Percentiles rank a stretch among this genome's conserved stretches.
These are phyloP conservation scores for Eueides isabella DNA, from an alignment of 1,140 invertebrate genomes.

Conservation along the genomic window DNA sequence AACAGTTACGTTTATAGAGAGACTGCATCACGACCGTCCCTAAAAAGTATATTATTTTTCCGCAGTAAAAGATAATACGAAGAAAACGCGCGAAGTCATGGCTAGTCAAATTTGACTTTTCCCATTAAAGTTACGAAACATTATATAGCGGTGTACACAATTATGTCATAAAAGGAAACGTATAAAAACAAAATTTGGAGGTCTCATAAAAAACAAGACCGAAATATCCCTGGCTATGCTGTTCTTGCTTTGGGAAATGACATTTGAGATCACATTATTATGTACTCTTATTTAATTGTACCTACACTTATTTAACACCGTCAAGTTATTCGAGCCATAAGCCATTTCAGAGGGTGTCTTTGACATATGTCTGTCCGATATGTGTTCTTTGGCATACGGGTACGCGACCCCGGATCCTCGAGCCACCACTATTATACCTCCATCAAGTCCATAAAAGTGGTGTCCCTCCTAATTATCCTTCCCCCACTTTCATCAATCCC, in stretches of 20 bases:
- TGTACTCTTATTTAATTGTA: not conserved
- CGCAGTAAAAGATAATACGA: not conserved
- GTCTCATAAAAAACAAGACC: constrained; percentile 14
- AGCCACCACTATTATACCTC: too few species aligned
- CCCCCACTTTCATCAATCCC: too few species aligned
- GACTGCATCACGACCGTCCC: too few species aligned
- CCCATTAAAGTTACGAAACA: constrained; percentile 12
- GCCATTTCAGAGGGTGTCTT: too few species aligned
- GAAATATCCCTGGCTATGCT: constrained; percentile 8
- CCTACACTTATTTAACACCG: too few species aligned
- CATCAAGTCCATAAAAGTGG: too few species aligned
- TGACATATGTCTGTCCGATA: too few species aligned
- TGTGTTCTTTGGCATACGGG: too few species aligned
- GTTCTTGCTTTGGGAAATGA: not conserved
- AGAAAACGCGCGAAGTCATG: not conserved
- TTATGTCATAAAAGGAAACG: constrained; percentile 8
- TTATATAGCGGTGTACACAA: not conserved
- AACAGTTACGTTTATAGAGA: too few species aligned
- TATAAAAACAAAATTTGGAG: constrained; percentile 2
- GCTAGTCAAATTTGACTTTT: constrained; percentile 11
- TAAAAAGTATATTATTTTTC: not conserved
- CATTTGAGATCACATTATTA: not conserved
- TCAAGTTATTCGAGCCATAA: too few species aligned
- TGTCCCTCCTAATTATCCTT: too few species aligned
- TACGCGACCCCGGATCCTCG: too few species aligned